phyloP scores from a whole-genome alignment of 2,797 vertebrate species.

The Nothura maculosa region DNA sequence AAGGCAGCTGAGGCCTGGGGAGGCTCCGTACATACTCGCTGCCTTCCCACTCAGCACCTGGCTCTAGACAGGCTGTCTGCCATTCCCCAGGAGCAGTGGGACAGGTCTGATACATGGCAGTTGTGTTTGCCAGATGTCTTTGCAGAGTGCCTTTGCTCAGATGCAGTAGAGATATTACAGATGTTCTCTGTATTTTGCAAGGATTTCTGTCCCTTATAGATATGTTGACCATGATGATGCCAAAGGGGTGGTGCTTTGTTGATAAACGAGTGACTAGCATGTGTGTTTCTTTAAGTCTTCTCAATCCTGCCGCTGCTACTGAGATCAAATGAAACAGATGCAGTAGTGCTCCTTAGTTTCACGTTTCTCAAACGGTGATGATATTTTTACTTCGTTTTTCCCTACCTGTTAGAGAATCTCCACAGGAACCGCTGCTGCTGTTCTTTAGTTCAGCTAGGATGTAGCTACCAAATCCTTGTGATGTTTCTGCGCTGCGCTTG shows the following conservation, averaged over 20 bases:
- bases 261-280: background rate
- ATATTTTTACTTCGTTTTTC: background rate
- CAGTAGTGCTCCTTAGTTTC: background rate
- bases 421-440: fast-evolving
- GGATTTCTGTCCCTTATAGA: background rate
- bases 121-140: too few species aligned
- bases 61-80: fast-evolving
- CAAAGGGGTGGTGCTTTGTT: background rate
- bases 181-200: background rate
- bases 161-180: background rate
- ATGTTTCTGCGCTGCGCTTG: fast-evolving
- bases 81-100: fast-evolving
- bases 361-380: background rate
- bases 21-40: fast-evolving
- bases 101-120: background rate
- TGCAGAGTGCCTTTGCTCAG: background rate
- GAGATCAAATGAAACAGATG: background rate
- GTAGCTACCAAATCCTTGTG: fast-evolving
- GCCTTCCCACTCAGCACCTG: fast-evolving
- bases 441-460: fast-evolving
- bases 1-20: background rate
- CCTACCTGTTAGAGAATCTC: fast-evolving
- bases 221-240: background rate
- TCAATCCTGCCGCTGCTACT: background rate
- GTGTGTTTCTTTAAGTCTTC: background rate